phyloP scores from a whole-genome alignment of 2,797 vertebrate genomes.

The Acanthurus lineatus region DNA sequence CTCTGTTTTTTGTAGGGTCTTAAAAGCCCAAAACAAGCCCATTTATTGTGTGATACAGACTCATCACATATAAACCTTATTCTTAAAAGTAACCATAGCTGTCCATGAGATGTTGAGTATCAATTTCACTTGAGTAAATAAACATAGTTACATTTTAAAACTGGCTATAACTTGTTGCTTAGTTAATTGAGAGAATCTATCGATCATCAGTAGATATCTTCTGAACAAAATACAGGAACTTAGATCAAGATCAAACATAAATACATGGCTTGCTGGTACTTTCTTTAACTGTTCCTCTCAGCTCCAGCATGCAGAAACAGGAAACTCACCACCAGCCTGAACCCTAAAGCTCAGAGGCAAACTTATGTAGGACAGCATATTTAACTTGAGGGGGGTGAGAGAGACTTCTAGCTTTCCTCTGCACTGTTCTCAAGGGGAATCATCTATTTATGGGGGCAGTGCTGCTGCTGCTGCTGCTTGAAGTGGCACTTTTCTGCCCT shows the following conservation, averaged over 20 bases:
- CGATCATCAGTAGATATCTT: neutral
- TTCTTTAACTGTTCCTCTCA: neutral
- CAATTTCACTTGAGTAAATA: no score
- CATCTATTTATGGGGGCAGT: constrained; percentile 83
- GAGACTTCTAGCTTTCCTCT: constrained; percentile 70
- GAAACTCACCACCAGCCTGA: constrained; percentile 20
- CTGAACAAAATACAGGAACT: neutral
- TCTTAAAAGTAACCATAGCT: no score
- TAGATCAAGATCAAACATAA: neutral
- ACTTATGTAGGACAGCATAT: constrained; percentile 83
- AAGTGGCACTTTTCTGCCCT: constrained; percentile 73
- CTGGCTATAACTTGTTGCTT: neutral
- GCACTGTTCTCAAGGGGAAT: constrained; percentile 81
- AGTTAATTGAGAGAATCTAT: neutral
- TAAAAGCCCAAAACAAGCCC: neutral
- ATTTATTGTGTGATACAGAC: neutral
- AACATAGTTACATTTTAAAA: no score
- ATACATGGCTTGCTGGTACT: no score
- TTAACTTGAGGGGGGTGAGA: constrained; percentile 68
- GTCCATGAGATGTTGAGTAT: no score
- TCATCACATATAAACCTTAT: neutral
- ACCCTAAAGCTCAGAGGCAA: constrained; percentile 57
- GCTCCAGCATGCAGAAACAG: constrained; percentile 2
- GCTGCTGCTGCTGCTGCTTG: constrained; percentile 70
- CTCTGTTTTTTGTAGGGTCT: neutral